phyloP scores from a whole-genome alignment of 2,888 invertebrate species.

The Cheilosia soror region DNA sequence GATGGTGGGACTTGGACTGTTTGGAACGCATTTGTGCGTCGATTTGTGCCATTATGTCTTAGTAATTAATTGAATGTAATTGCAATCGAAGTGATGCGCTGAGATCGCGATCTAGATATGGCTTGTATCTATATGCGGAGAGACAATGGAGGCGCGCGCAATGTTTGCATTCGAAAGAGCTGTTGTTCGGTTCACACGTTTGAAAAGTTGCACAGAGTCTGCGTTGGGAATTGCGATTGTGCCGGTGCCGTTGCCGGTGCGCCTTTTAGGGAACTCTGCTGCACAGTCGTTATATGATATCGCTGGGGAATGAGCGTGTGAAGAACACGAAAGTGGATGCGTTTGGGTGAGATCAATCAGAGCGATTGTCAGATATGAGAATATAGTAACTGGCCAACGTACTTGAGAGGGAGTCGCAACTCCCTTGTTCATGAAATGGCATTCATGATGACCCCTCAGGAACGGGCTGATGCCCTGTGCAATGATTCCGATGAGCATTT shows the following conservation, averaged over 20 bases:
- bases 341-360: too few relatives aligned
- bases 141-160: conserved; percentile 29
- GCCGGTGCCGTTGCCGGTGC: neutral
- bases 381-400: too few relatives aligned
- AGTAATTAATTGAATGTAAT: conserved; percentile 64
- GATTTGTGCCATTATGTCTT: conserved; percentile 34
- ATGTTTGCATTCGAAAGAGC: conserved; percentile 30
- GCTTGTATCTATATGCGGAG: conserved; percentile 14
- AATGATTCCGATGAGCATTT: too few relatives aligned
- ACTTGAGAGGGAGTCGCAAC: too few relatives aligned
- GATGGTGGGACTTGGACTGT: neutral
- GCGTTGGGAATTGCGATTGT: neutral
- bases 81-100: conserved; percentile 30
- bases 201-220: neutral
- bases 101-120: conserved; percentile 4
- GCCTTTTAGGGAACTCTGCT: conserved; percentile 44
- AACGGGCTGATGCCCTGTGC: too few relatives aligned
- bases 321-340: conserved; percentile 3
- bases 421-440: too few relatives aligned
- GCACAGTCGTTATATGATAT: conserved; percentile 26
- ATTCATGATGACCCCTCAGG: too few relatives aligned
- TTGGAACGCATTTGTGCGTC: conserved; percentile 20
- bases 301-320: neutral
- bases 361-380: too few relatives aligned
- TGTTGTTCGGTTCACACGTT: conserved; percentile 32